phyloP scores from a whole-genome alignment of 2,888 invertebrate genomes.

The Allygus modestus region DNA sequence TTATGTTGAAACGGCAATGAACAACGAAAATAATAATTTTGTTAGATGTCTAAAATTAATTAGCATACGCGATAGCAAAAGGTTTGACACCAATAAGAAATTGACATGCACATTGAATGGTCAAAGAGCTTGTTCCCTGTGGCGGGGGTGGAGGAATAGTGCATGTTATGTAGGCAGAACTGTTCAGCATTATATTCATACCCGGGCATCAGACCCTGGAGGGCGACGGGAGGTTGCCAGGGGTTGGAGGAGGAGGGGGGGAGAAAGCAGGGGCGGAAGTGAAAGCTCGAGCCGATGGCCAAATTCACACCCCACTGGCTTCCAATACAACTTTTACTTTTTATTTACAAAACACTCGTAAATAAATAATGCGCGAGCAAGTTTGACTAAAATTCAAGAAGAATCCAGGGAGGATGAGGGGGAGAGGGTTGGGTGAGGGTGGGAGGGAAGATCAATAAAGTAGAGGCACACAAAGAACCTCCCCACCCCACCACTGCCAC shows the following conservation, averaged over 20 bases:
- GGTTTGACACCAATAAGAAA: background rate
- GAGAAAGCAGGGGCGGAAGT: conserved; percentile 34
- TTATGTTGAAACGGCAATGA: too few relatives aligned
- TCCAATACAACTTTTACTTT: conserved; percentile 56
- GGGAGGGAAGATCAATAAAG: conserved; percentile 61
- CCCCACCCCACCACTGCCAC: conserved; percentile 41
- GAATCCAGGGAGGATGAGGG: conserved; percentile 23
- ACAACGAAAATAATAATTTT: too few relatives aligned
- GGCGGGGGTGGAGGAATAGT: background rate
- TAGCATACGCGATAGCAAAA: too few relatives aligned
- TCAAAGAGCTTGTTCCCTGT: background rate
- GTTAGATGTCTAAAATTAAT: too few relatives aligned
- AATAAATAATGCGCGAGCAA: conserved; percentile 19
- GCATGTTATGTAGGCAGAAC: conserved; percentile 5
- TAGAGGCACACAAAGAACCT: conserved; percentile 63
- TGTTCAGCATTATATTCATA: conserved; percentile 46
- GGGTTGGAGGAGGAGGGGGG: background rate
- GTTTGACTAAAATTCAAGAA: conserved; percentile 57
- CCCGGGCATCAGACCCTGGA: background rate
- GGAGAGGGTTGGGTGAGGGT: conserved; percentile 20
- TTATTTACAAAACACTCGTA: conserved; percentile 48
- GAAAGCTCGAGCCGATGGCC: conserved; percentile 38
- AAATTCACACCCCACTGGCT: conserved; percentile 47
- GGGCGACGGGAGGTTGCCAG: too few relatives aligned
- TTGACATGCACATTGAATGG: background rate